A percentile compares a stretch with the other conserved stretches of the same genome.
These are phyloP conservation scores for Lethrus apterus DNA, from an alignment of 1,140 invertebrate species.

Conservation along the genomic window DNA sequence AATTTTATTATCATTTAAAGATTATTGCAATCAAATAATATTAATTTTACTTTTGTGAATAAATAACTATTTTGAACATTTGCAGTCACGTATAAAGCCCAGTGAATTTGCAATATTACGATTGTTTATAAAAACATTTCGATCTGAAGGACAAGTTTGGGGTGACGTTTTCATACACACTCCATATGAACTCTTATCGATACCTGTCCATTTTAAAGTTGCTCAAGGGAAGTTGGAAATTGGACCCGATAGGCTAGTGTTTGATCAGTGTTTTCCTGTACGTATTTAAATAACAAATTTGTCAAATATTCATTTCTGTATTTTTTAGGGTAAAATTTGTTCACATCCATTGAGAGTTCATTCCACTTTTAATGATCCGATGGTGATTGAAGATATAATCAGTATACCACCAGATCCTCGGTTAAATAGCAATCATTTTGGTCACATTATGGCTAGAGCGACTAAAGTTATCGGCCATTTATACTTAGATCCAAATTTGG, in stretches of 20 bases:
- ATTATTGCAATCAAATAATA: background rate
- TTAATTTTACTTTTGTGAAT: background rate
- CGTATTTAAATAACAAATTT: slow-evolving; percentile 36
- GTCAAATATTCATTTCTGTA: slow-evolving; percentile 10
- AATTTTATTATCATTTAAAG: slow-evolving; percentile 3
- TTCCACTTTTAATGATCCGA: slow-evolving; percentile 64
- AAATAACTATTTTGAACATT: slow-evolving; percentile 2
- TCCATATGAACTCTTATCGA: slow-evolving; percentile 58
- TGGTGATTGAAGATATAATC: slow-evolving; percentile 51
- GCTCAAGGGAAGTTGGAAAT: slow-evolving; percentile 53
- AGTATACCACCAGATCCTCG: slow-evolving; percentile 45
- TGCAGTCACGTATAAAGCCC: slow-evolving; percentile 52
- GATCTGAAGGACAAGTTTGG: slow-evolving; percentile 59
- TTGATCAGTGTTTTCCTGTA: slow-evolving; percentile 79
- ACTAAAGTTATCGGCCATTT: slow-evolving; percentile 39
- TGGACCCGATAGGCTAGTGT: slow-evolving; percentile 57
- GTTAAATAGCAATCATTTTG: slow-evolving; percentile 39
- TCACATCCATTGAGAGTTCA: slow-evolving; percentile 62
- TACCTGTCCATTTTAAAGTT: slow-evolving; percentile 55
- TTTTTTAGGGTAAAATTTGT: slow-evolving; percentile 68
- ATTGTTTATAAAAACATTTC: slow-evolving; percentile 60
- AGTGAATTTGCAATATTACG: slow-evolving; percentile 67
- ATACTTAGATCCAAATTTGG: slow-evolving; percentile 56
- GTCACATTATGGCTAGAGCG: slow-evolving; percentile 45
- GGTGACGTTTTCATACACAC: slow-evolving; percentile 69